phyloP scores from a whole-genome alignment of 2,113 vertebrate genomes.

The Nycticebus coucang region DNA sequence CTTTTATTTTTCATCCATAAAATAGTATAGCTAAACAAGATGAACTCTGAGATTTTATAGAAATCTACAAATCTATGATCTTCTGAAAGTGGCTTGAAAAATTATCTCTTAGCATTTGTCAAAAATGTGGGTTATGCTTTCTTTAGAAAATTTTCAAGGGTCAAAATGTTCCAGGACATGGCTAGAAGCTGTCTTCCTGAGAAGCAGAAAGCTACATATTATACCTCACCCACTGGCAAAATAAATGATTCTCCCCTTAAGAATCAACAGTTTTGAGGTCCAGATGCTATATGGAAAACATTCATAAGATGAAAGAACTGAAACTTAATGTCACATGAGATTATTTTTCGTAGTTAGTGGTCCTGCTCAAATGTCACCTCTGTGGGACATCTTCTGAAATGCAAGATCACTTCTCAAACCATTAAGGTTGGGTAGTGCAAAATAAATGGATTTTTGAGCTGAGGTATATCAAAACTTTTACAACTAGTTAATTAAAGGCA shows the following conservation, averaged over 20 bases:
- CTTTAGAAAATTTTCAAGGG: not conserved
- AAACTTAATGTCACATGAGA: not conserved
- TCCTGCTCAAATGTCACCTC: not conserved
- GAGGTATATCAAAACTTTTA: not conserved
- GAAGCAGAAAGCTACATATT: not conserved
- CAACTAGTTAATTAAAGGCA: not conserved
- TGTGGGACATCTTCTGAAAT: not conserved
- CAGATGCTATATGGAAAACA: not conserved
- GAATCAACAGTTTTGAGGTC: not conserved
- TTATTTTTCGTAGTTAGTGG: not conserved
- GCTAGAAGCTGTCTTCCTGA: not conserved
- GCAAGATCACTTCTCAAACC: not conserved
- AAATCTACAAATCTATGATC: not conserved
- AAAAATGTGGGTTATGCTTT: not conserved
- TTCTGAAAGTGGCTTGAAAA: not conserved
- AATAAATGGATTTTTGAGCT: not conserved
- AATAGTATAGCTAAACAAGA: not conserved
- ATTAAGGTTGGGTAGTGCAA: not conserved
- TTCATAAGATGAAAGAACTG: not conserved
- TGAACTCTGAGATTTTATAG: not conserved
- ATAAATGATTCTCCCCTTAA: not conserved
- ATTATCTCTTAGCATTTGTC: constrained; percentile 29
- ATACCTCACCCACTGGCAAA: not conserved
- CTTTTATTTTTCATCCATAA: not conserved
- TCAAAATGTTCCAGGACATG: not conserved